Percentiles rank a stretch among this genome's conserved stretches.
These are phyloP conservation scores for Ivindomyrus marchei DNA, from an alignment of 2,113 vertebrate genomes.

Conservation along the genomic window DNA sequence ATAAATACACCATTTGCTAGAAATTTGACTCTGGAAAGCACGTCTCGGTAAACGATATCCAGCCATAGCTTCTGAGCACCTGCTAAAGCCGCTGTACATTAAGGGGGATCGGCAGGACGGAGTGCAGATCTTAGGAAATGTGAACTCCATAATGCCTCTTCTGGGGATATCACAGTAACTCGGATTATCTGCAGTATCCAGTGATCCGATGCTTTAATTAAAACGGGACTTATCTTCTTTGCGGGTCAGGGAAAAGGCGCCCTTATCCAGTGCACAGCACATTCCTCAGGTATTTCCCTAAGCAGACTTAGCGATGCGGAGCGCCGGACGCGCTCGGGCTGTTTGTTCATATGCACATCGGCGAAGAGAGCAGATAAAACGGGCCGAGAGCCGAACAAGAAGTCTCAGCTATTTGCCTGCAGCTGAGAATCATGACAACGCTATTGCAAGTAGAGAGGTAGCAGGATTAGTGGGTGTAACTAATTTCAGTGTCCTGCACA, in stretches of 20 bases:
- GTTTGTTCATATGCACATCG: neutral
- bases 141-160: constrained; percentile 36
- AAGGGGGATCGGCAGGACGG: neutral
- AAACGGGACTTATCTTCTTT: constrained; percentile 39
- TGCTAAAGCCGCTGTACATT: neutral
- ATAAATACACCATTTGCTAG: neutral
- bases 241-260: constrained; percentile 26
- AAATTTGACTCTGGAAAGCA: neutral
- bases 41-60: neutral
- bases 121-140: constrained; percentile 24
- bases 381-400: neutral
- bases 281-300: constrained; percentile 21
- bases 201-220: constrained; percentile 43
- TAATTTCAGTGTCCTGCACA: constrained; percentile 2
- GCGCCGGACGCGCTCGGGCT: constrained; percentile 13
- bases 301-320: constrained; percentile 26
- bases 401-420: neutral
- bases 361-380: neutral
- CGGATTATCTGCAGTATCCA: constrained; percentile 38
- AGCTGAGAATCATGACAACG: neutral
- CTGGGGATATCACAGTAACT: constrained; percentile 36
- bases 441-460: neutral
- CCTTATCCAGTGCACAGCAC: constrained; percentile 21
- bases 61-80: neutral
- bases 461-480: constrained; percentile 14